Percentiles rank a stretch among this genome's conserved stretches.
Evolutionary conservation across 1,140 invertebrate species (phyloP).

Genomic region (Branchinecta lynchi): DNA sequence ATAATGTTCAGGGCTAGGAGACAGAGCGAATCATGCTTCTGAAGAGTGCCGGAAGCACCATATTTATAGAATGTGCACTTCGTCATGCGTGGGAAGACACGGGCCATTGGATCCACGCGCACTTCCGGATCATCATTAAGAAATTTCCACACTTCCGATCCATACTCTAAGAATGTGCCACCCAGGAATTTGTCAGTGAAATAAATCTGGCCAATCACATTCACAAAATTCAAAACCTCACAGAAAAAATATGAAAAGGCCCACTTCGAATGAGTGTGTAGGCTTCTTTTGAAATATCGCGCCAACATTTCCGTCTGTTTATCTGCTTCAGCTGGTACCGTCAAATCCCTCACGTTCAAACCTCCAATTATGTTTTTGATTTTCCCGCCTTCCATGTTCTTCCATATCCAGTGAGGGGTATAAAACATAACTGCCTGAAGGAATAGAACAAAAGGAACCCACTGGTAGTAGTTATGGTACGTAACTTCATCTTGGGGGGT

Average conservation of each 20-base stretch:
- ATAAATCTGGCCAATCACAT: conserved; percentile 34
- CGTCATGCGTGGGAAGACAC: conserved; percentile 31
- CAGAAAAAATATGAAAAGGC: conserved; percentile 27
- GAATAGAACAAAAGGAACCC: conserved; percentile 35
- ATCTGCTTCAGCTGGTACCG: conserved; percentile 26
- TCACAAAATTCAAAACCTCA: conserved; percentile 31
- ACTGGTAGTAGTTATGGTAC: conserved; percentile 34
- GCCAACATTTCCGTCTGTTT: neutral
- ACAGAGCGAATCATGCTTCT: conserved; percentile 34
- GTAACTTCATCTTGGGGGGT: conserved; percentile 31
- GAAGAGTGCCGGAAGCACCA: conserved; percentile 33
- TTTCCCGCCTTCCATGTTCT: conserved; percentile 26
- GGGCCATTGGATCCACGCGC: conserved; percentile 29
- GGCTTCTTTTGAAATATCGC: conserved; percentile 43
- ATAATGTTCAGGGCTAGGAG: conserved; percentile 36
- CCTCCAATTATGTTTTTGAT: conserved; percentile 39
- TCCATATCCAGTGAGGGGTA: conserved; percentile 31
- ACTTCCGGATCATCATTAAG: conserved; percentile 25
- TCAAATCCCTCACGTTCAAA: conserved; percentile 37
- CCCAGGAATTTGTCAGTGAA: conserved; percentile 35
- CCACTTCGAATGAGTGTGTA: conserved; percentile 28
- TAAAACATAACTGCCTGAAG: conserved; percentile 35
- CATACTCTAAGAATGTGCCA: conserved; percentile 34
- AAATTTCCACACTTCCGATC: conserved; percentile 28
- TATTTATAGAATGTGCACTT: conserved; percentile 29